These are phyloP conservation scores for Lepilemur septentrionalis DNA, from an alignment of 2,797 vertebrate species.

Conservation along the genomic window DNA sequence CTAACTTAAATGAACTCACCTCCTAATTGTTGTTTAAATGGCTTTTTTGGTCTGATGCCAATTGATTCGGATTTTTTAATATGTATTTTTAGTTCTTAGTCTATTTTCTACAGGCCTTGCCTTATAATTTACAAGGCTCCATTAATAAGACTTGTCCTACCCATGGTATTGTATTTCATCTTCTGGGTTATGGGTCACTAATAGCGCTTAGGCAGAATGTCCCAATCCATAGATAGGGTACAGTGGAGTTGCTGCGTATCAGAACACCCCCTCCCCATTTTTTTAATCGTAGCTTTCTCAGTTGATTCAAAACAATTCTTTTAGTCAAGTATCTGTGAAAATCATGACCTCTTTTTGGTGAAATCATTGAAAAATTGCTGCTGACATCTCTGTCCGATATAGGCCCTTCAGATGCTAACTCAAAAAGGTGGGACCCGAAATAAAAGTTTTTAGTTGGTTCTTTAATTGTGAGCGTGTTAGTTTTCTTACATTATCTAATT, in stretches of 20 bases:
- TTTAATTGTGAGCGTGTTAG: constrained; percentile 26
- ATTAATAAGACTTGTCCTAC: background rate
- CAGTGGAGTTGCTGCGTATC: background rate
- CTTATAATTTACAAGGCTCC: constrained; percentile 26
- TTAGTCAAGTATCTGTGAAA: constrained; percentile 4
- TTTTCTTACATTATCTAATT: background rate
- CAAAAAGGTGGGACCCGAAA: background rate
- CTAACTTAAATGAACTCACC: background rate
- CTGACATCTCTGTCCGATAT: background rate
- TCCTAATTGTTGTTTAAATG: constrained; percentile 50
- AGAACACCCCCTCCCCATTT: background rate
- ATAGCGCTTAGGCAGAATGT: background rate
- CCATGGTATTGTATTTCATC: background rate
- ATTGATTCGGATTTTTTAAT: constrained; percentile 48
- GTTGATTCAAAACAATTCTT: background rate
- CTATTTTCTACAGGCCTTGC: constrained; percentile 20
- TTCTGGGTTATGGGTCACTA: constrained; percentile 4
- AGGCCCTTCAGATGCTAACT: background rate
- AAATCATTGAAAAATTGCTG: constrained; percentile 23
- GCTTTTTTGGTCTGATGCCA: background rate
- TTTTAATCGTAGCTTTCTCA: background rate
- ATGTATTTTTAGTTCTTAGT: constrained; percentile 48
- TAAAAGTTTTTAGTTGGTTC: background rate
- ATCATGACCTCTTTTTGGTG: background rate
- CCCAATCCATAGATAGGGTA: background rate